Evolutionary conservation across 1,140 invertebrate species (phyloP).

Genomic region (Drosophila micromelanica): DNA sequence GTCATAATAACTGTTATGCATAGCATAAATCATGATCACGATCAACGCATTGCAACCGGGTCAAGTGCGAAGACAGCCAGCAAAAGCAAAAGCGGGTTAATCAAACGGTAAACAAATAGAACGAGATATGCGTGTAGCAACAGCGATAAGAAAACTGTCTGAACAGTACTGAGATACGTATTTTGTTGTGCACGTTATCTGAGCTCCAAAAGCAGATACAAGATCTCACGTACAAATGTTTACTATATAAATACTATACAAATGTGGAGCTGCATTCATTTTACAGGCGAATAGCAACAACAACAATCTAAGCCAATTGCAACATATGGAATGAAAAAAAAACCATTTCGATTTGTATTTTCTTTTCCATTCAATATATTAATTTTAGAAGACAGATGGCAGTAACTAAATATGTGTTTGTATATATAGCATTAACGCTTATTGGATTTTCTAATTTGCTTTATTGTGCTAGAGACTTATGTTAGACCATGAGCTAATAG

Average conservation of each 20-base stretch:
- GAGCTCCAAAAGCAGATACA: background rate
- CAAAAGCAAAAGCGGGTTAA: conserved; percentile 29
- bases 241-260: background rate
- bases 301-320: background rate
- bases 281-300: no score
- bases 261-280: background rate
- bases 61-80: conserved; percentile 6
- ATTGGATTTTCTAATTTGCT: conserved; percentile 16
- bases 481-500: conserved; percentile 21
- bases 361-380: background rate
- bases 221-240: background rate
- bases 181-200: background rate
- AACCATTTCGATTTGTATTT: background rate
- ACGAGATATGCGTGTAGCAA: conserved; percentile 1
- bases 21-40: conserved; percentile 11
- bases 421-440: conserved; percentile 2
- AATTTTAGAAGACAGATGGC: background rate
- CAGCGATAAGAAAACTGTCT: conserved; percentile 15
- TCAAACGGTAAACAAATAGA: conserved; percentile 4
- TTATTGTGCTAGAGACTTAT: conserved; percentile 15
- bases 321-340: background rate
- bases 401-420: background rate
- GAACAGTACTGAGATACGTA: background rate
- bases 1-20: conserved; percentile 1
- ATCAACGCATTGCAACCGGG: conserved; percentile 3